phyloP scores from a whole-genome alignment of 2,888 invertebrate genomes.

The Catocala fraxini region DNA sequence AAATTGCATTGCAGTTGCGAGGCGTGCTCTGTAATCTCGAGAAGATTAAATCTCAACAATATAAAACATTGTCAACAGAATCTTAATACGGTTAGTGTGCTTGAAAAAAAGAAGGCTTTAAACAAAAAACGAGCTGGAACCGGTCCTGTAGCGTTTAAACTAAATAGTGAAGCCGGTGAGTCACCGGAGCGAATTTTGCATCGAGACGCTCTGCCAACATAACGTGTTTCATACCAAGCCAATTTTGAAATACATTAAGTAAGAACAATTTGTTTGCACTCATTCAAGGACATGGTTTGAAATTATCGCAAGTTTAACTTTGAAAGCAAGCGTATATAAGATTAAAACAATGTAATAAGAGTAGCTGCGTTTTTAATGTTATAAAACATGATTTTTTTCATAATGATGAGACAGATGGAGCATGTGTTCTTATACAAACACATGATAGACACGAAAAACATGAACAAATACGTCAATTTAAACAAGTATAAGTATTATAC shows the following conservation, averaged over 20 bases:
- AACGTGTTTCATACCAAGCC: slow-evolving; percentile 32
- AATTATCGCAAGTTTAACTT: slow-evolving; percentile 18
- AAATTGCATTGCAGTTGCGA: slow-evolving; percentile 22
- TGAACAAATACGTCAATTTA: background rate
- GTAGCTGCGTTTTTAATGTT: background rate
- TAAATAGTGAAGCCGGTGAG: slow-evolving; percentile 51
- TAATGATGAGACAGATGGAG: background rate
- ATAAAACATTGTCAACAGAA: slow-evolving; percentile 48
- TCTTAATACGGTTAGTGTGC: slow-evolving; percentile 41
- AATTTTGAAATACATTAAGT: slow-evolving; percentile 30
- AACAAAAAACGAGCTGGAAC: slow-evolving; percentile 43
- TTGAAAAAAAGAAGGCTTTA: slow-evolving; percentile 35
- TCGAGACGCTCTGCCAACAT: slow-evolving; percentile 46
- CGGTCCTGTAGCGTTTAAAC: slow-evolving; percentile 39
- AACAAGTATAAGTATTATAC: background rate
- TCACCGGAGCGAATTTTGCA: slow-evolving; percentile 59
- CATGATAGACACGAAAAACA: slow-evolving; percentile 6
- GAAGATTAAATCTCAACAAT: slow-evolving; percentile 43
- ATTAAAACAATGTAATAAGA: slow-evolving; percentile 6
- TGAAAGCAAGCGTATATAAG: slow-evolving; percentile 13
- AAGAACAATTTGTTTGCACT: slow-evolving; percentile 32
- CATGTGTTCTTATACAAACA: slow-evolving; percentile 20
- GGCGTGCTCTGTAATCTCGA: slow-evolving; percentile 22
- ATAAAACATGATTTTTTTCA: background rate
- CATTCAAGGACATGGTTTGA: slow-evolving; percentile 22